Percentiles rank a stretch among this genome's conserved stretches.
Evolutionary conservation across 2,113 vertebrate species (phyloP).

Genomic region (Passer domesticus): DNA sequence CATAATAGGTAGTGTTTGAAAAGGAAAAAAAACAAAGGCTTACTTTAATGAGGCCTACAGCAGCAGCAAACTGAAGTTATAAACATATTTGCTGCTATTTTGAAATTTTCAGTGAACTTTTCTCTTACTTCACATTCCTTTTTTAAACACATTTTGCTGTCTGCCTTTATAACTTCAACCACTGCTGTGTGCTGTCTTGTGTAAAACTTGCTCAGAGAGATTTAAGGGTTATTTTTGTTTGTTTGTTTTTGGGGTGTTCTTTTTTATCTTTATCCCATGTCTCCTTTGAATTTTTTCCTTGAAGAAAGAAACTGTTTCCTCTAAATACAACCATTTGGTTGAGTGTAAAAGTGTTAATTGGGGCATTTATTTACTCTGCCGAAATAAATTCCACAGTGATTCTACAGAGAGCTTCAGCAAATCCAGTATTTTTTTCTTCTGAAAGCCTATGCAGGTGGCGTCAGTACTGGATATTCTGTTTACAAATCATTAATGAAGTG

Average conservation of each 20-base stretch:
- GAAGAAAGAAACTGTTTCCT: conserved; percentile 58
- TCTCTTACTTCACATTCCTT: background rate
- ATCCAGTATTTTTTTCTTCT: conserved; percentile 53
- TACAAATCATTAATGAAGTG: conserved; percentile 79
- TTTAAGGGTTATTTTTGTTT: conserved; percentile 38
- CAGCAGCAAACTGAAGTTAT: conserved; percentile 29
- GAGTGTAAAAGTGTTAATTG: conserved; percentile 44
- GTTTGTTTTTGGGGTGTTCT: conserved; percentile 36
- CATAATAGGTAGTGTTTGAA: conserved; percentile 64
- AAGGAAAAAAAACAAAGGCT: conserved; percentile 43
- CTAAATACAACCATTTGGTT: conserved; percentile 1
- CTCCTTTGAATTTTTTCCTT: conserved; percentile 45
- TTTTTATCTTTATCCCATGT: conserved; percentile 22
- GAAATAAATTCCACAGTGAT: conserved; percentile 44
- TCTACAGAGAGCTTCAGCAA: conserved; percentile 46
- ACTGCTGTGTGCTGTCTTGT: background rate
- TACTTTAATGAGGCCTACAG: conserved; percentile 52
- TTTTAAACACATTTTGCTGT: background rate
- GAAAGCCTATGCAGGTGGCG: conserved; percentile 65
- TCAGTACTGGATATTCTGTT: conserved; percentile 67
- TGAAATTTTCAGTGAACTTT: conserved; percentile 38
- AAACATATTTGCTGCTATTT: conserved; percentile 33
- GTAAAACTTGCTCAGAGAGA: background rate
- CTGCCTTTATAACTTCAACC: background rate
- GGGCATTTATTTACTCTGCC: conserved; percentile 51